phyloP scores from a whole-genome alignment of 2,888 invertebrate genomes.

The Thecophora atra region DNA sequence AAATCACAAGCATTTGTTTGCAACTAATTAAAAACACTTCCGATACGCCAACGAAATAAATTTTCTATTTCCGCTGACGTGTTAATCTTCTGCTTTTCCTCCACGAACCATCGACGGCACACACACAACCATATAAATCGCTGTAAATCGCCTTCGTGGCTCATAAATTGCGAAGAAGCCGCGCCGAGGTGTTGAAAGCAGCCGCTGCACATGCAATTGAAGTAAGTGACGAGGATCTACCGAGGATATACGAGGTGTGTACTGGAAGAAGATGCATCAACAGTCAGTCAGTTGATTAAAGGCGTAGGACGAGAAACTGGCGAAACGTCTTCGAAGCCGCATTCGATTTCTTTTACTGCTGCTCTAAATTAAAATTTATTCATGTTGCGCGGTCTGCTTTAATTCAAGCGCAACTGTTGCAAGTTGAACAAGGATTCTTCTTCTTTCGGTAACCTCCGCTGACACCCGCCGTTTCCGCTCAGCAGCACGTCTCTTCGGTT shows the following conservation, averaged over 20 bases:
- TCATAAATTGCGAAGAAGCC: conserved; percentile 8
- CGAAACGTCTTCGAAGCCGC: not conserved
- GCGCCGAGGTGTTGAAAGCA: conserved; percentile 31
- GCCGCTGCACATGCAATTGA: conserved; percentile 22
- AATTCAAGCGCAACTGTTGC: conserved; percentile 16
- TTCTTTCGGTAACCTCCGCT: not conserved
- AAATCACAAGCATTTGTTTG: conserved; percentile 18
- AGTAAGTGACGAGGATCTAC: not conserved
- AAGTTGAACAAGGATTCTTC: conserved; percentile 10
- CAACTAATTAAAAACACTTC: conserved; percentile 35
- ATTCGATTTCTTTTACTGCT: not conserved
- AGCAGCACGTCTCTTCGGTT: conserved; percentile 17
- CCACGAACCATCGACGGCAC: not conserved
- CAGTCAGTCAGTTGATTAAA: not conserved
- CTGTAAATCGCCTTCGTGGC: conserved; percentile 2
- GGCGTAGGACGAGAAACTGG: not conserved
- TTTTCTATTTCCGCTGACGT: conserved; percentile 17
- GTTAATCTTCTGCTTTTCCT: not conserved
- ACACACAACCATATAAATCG: conserved; percentile 6
- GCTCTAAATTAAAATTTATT: not conserved
- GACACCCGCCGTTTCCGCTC: not conserved
- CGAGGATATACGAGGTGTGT: not conserved
- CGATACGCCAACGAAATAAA: conserved; percentile 30
- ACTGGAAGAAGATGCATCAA: not conserved
- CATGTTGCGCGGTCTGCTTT: not conserved